phyloP scores from a whole-genome alignment of 2,797 vertebrate genomes.

The Chromis chromis region DNA sequence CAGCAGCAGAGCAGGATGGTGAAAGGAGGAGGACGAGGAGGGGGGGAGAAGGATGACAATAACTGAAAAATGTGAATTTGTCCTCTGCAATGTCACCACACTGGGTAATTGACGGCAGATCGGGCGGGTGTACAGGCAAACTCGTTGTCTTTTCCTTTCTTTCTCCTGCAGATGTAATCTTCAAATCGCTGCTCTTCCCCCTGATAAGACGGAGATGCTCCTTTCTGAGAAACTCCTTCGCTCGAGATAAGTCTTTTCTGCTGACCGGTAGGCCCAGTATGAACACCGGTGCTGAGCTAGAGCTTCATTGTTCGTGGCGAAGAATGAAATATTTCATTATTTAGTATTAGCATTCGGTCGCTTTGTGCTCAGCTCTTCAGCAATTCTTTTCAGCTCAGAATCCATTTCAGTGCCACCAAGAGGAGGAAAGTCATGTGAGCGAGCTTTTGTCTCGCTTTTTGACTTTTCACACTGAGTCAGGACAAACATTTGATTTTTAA shows the following conservation, averaged over 20 bases:
- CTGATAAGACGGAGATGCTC: slow-evolving; percentile 73
- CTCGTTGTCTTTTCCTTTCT: slow-evolving; percentile 36
- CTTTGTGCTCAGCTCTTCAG: slow-evolving; percentile 52
- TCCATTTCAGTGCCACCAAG: slow-evolving; percentile 17
- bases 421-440: slow-evolving; percentile 6
- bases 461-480: not conserved
- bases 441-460: not conserved
- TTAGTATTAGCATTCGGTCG: slow-evolving; percentile 50
- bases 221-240: slow-evolving; percentile 63
- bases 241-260: slow-evolving; percentile 78
- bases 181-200: slow-evolving; percentile 60
- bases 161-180: slow-evolving; percentile 76
- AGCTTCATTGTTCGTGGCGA: slow-evolving; percentile 73
- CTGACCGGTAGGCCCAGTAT: slow-evolving; percentile 69
- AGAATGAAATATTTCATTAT: slow-evolving; percentile 60
- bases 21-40: slow-evolving; percentile 35
- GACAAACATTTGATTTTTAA: slow-evolving; percentile 1
- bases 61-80: slow-evolving; percentile 72
- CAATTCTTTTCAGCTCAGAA: slow-evolving; percentile 27
- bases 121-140: slow-evolving; percentile 37
- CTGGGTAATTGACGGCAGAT: slow-evolving; percentile 57
- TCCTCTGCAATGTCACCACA: slow-evolving; percentile 83
- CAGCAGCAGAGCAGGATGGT: slow-evolving; percentile 60
- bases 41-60: slow-evolving; percentile 53
- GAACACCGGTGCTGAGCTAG: slow-evolving; percentile 76